Percentiles rank a stretch among this genome's conserved stretches.
These are phyloP conservation scores for Syrphus vitripennis DNA, from an alignment of 2,888 invertebrate species.

Conservation along the genomic window DNA sequence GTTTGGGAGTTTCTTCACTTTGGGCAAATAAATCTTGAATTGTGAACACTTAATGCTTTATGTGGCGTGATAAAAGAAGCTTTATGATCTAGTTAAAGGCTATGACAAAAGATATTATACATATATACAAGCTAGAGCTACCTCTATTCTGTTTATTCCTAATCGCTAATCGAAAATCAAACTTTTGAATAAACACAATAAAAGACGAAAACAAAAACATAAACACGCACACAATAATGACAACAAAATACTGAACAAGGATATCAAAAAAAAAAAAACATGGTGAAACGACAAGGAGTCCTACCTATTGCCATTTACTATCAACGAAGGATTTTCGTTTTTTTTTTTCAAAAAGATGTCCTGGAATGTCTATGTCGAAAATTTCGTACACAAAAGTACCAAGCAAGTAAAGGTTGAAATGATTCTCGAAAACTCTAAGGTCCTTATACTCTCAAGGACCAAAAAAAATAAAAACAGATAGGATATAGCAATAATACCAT, in stretches of 20 bases:
- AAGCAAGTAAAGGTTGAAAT: neutral
- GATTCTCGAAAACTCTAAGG: conserved; percentile 11
- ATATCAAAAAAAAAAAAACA: neutral
- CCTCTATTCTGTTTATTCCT: conserved; percentile 16
- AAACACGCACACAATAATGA: conserved; percentile 11
- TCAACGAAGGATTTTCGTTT: neutral
- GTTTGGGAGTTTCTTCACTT: neutral
- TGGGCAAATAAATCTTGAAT: conserved; percentile 23
- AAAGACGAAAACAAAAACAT: conserved; percentile 30
- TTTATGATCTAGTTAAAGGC: conserved; percentile 68
- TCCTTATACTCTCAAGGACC: conserved; percentile 4
- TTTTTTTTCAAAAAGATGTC: neutral
- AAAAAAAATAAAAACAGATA: conserved; percentile 35
- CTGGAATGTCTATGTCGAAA: neutral
- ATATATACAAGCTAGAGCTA: neutral
- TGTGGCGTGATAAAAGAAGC: conserved; percentile 64
- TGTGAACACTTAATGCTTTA: conserved; percentile 58
- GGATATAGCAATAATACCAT: conserved; percentile 66
- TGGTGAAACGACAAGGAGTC: neutral
- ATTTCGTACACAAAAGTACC: neutral
- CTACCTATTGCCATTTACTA: no score
- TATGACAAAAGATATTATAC: conserved; percentile 14
- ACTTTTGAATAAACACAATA: conserved; percentile 59
- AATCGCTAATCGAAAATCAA: conserved; percentile 69
- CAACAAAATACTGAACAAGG: neutral